Conservation (phyloP, 2,888 invertebrate genomes). For the Hemithea aestivaria region DNA sequence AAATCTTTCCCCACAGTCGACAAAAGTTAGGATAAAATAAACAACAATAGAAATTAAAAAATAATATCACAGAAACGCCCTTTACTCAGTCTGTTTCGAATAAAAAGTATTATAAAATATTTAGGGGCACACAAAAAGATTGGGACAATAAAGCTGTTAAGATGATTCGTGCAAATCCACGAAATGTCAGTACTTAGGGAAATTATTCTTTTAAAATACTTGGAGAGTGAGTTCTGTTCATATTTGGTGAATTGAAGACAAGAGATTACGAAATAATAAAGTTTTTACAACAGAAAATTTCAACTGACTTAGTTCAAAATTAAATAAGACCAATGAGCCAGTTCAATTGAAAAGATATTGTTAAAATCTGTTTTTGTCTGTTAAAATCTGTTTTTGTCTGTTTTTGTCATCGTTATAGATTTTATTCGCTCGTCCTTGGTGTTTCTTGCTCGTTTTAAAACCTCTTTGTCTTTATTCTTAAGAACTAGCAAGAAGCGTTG, state of each 20-base stretch:
- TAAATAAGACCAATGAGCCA: no score
- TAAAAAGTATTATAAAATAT: not conserved
- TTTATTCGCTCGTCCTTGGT: no score
- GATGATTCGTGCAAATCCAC: constrained; percentile 12
- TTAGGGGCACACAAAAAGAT: constrained; percentile 8
- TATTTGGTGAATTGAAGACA: constrained; percentile 2
- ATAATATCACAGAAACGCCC: constrained; percentile 5
- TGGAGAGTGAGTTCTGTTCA: not conserved
- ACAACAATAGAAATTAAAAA: constrained; percentile 5
- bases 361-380: no score
- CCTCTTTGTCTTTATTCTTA: no score
- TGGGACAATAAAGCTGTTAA: constrained; percentile 15
- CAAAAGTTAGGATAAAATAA: not conserved
- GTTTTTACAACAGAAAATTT: no score
- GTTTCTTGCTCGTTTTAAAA: no score
- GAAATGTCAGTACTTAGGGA: constrained; percentile 9
- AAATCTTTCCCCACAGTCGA: no score
- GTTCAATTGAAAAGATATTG: no score
- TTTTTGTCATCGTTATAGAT: no score
- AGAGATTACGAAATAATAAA: not conserved
- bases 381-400: no score
- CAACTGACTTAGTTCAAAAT: no score
- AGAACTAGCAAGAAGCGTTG: no score
- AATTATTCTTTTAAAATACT: constrained; percentile 9
- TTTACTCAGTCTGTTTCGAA: constrained; percentile 1